These are phyloP conservation scores for Amblyjoppa fuscipennis DNA, from an alignment of 2,888 invertebrate species.

Conservation along the genomic window DNA sequence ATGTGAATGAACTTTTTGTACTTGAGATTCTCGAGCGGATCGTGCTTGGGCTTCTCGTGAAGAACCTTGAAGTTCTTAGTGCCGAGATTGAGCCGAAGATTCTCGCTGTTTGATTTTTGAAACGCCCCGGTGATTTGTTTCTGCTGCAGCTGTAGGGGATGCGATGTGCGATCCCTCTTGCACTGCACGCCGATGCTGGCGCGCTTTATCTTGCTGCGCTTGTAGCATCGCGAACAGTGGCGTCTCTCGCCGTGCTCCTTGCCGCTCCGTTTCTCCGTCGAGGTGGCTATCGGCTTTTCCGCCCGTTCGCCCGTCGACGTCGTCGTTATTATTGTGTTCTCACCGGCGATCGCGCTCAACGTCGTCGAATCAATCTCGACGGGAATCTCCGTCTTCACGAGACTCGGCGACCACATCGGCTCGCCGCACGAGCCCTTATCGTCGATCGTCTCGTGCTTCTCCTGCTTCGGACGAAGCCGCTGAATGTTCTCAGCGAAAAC, in stretches of 20 bases:
- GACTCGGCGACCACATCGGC: constrained; percentile 39
- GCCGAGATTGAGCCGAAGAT: constrained; percentile 81
- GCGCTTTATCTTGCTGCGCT: constrained; percentile 90
- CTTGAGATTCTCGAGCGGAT: constrained; percentile 86
- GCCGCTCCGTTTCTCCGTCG: constrained; percentile 79
- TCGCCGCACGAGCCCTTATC: constrained; percentile 30
- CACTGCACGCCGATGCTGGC: constrained; percentile 92
- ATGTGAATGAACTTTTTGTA: constrained; percentile 92
- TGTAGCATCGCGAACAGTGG: constrained; percentile 89
- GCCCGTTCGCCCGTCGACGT: constrained; percentile 40
- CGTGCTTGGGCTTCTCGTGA: constrained; percentile 74
- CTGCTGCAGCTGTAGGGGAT: constrained; percentile 73
- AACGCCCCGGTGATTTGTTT: constrained; percentile 75
- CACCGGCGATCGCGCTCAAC: constrained; percentile 29
- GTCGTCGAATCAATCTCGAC: constrained; percentile 64
- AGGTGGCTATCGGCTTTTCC: constrained; percentile 73
- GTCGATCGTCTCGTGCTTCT: constrained; percentile 68
- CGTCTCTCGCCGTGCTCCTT: constrained; percentile 81
- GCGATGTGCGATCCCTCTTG: constrained; percentile 86
- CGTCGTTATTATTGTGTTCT: constrained; percentile 13
- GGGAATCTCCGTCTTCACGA: constrained; percentile 35
- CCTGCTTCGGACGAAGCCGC: constrained; percentile 70
- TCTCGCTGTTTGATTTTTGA: constrained; percentile 78
- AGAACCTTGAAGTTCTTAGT: constrained; percentile 80
- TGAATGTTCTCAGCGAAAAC: constrained; percentile 18